Conservation (phyloP, 2,797 vertebrate genomes). For the Tiaroga cobitis region DNA sequence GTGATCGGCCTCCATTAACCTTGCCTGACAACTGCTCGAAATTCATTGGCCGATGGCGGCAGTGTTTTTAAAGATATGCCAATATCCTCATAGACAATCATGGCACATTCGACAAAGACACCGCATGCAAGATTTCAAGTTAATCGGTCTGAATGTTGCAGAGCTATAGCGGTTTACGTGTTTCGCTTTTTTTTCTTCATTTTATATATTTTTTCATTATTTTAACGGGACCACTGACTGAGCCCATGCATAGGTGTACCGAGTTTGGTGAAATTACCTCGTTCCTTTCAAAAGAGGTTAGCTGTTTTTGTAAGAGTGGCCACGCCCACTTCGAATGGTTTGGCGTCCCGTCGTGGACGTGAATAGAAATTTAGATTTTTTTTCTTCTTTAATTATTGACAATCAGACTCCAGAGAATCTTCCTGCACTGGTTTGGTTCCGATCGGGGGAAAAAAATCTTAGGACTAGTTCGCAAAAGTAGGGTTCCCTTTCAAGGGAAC, state of each 20-base stretch:
- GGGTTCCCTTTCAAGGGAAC: too few relatives aligned
- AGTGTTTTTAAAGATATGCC: neutral
- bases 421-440: neutral
- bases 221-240: neutral
- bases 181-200: neutral
- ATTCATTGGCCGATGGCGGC: neutral
- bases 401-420: neutral
- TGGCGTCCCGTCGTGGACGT: neutral
- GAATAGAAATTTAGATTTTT: rapidly evolving
- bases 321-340: neutral
- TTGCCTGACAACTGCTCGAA: neutral
- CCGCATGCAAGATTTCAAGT: neutral
- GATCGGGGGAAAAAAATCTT: neutral
- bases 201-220: too few relatives aligned
- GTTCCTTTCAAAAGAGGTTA: neutral
- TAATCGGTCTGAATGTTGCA: neutral
- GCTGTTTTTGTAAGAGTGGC: neutral
- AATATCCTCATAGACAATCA: neutral
- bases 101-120: neutral
- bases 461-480: neutral
- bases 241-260: neutral
- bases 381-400: neutral
- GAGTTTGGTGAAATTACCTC: neutral
- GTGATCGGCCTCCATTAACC: neutral
- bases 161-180: neutral